These are phyloP conservation scores for Procavia capensis DNA, from an alignment of 2,113 vertebrate genomes.

Conservation along the genomic window DNA sequence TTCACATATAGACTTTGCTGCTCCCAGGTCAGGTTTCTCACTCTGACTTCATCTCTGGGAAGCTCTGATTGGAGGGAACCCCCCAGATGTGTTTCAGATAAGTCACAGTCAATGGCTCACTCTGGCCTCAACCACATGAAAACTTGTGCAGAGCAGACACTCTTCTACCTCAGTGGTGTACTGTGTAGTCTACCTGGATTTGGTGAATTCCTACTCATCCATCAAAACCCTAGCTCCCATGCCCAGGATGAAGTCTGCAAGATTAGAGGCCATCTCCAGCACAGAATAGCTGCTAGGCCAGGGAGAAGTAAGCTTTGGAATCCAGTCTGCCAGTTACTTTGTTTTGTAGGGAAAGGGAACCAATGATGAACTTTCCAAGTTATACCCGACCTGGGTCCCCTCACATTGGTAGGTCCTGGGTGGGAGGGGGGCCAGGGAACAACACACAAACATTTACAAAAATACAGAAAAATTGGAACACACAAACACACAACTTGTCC, in stretches of 20 bases:
- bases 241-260: neutral
- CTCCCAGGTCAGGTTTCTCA: neutral
- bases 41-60: neutral
- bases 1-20: neutral
- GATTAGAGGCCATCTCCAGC: neutral
- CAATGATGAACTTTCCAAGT: neutral
- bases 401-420: neutral
- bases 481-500: neutral
- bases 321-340: neutral
- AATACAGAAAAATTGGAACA: constrained; percentile 26
- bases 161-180: neutral
- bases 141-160: neutral
- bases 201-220: neutral
- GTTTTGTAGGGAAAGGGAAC: neutral
- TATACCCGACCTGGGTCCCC: neutral
- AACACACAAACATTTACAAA: neutral
- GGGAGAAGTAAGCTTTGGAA: neutral
- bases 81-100: neutral
- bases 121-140: neutral
- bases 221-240: neutral
- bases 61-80: neutral
- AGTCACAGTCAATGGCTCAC: neutral
- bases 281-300: neutral
- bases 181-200: neutral
- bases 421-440: neutral